Evolutionary conservation across 92 coral and sea anemone species (phyloP).

Genomic region (Siderastrea siderea): DNA sequence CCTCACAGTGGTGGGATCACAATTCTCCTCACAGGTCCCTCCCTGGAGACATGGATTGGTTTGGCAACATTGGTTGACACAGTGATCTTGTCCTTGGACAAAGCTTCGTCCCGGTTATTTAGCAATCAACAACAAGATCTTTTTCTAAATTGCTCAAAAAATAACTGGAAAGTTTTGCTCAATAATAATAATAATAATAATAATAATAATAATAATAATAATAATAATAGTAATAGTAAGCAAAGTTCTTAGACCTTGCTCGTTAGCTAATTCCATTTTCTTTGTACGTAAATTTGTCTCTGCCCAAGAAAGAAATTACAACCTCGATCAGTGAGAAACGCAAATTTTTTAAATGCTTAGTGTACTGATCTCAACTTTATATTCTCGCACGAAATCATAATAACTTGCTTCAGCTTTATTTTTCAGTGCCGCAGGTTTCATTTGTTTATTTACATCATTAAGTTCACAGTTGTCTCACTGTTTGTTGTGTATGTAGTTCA

Average conservation of each 20-base stretch:
- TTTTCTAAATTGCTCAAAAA: neutral
- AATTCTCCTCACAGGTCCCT: conserved; percentile 25
- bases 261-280: too few relatives aligned
- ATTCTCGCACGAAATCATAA: conserved; percentile 28
- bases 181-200: too few relatives aligned
- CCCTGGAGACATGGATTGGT: conserved; percentile 10
- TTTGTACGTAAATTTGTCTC: too few relatives aligned
- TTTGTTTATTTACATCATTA: conserved; percentile 5
- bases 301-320: too few relatives aligned
- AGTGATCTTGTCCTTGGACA: neutral
- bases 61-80: conserved; percentile 11
- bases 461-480: conserved; percentile 4
- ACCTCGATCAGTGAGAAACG: too few relatives aligned
- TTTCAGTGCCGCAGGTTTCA: conserved; percentile 17
- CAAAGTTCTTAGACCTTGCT: too few relatives aligned
- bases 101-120: neutral
- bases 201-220: too few relatives aligned
- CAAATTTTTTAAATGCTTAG: too few relatives aligned
- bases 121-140: neutral
- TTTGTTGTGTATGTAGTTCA: conserved; percentile 2
- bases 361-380: neutral
- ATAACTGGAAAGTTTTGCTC: too few relatives aligned
- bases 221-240: too few relatives aligned
- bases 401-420: neutral
- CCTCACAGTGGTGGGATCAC: conserved; percentile 16